These are phyloP conservation scores for Pristionchus arcanus DNA, from an alignment of 2,888 invertebrate species.

Conservation along the genomic window DNA sequence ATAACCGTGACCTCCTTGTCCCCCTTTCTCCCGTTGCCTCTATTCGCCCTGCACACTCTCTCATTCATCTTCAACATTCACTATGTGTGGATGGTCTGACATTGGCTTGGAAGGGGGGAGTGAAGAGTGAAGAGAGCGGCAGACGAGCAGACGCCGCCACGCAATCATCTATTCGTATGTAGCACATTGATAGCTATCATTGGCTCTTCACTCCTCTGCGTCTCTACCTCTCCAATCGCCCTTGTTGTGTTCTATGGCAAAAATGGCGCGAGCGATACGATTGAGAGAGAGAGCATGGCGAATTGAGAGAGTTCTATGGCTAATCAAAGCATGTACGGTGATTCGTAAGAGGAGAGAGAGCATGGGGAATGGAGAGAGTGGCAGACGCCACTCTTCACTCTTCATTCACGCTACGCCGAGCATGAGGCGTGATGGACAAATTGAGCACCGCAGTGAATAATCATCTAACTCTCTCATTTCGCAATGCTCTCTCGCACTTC, in stretches of 20 bases:
- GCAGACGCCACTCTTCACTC: neutral
- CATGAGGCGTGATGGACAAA: neutral
- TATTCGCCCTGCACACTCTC: slow-evolving; percentile 15
- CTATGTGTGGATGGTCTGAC: slow-evolving; percentile 43
- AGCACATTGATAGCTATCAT: slow-evolving; percentile 47
- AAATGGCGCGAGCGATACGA: neutral
- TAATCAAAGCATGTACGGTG: neutral
- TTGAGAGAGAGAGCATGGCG: neutral
- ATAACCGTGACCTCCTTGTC: slow-evolving; percentile 48
- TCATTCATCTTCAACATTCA: slow-evolving; percentile 40
- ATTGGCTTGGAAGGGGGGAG: neutral
- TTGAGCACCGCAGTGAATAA: neutral
- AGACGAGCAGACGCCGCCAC: slow-evolving; percentile 23
- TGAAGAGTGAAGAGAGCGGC: neutral
- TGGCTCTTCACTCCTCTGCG: slow-evolving; percentile 37
- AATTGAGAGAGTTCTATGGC: slow-evolving; percentile 9
- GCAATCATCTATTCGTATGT: neutral
- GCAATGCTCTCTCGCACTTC: too few species aligned
- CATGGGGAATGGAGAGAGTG: neutral
- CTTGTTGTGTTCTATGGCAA: neutral
- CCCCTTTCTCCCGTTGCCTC: slow-evolving; percentile 36
- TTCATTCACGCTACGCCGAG: slow-evolving; percentile 32
- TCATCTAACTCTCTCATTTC: too few species aligned
- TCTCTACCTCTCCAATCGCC: slow-evolving; percentile 45
- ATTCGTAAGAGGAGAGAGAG: neutral